Percentiles rank a stretch among this genome's conserved stretches.
Evolutionary conservation across 2,113 vertebrate genomes (phyloP).

Genomic region (Brachirus orientalis): DNA sequence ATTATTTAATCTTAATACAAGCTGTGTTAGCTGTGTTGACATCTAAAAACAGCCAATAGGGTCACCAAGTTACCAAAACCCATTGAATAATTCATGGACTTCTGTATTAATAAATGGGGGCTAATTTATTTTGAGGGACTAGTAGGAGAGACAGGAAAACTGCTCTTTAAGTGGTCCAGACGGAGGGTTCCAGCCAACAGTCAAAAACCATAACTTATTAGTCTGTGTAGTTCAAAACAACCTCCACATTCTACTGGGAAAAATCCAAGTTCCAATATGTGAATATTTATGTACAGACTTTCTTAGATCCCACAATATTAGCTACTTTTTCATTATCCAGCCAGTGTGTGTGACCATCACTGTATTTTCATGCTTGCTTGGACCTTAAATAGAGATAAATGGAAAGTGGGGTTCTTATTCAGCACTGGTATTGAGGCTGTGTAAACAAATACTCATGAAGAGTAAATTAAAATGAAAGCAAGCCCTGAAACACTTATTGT

Average conservation of each 20-base stretch:
- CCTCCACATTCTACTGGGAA: conserved; percentile 4
- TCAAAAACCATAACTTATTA: background rate
- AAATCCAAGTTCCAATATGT: background rate
- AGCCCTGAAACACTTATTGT: too few relatives aligned
- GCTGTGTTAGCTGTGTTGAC: conserved; percentile 65
- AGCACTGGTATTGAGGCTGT: too few relatives aligned
- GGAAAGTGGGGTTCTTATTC: background rate
- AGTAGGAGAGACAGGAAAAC: conserved; percentile 33
- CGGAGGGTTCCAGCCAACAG: conserved; percentile 4
- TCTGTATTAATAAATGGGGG: too few relatives aligned
- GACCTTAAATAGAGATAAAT: background rate
- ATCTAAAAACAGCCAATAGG: conserved; percentile 71
- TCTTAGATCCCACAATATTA: too few relatives aligned
- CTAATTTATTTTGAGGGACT: conserved; percentile 49
- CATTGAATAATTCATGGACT: conserved; percentile 71
- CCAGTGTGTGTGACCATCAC: background rate
- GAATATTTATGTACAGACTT: background rate
- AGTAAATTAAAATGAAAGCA: too few relatives aligned
- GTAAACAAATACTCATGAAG: too few relatives aligned
- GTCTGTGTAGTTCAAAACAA: background rate
- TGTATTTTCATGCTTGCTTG: background rate
- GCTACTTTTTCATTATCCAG: too few relatives aligned
- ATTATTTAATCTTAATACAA: conserved; percentile 71
- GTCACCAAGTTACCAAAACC: conserved; percentile 60
- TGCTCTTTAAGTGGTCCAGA: conserved; percentile 38